phyloP scores from a whole-genome alignment of 2,888 invertebrate genomes.

The Smittia aterrima region DNA sequence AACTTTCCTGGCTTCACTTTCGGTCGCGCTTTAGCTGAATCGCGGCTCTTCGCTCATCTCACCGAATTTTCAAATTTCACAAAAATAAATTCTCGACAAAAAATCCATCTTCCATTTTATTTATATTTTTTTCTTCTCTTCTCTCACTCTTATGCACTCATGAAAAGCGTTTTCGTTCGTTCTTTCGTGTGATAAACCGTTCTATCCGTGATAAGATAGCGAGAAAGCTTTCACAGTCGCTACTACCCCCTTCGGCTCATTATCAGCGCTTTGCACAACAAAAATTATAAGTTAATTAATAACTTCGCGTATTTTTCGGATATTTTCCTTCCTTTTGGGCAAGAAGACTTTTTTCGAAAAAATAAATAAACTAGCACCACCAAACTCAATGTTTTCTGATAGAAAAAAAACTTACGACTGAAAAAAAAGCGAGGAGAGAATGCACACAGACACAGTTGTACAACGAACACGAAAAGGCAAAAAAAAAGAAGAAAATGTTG shows the following conservation, averaged over 20 bases:
- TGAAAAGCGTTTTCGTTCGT: slow-evolving; percentile 33
- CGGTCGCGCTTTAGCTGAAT: background rate
- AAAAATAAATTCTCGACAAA: slow-evolving; percentile 36
- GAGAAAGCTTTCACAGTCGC: background rate
- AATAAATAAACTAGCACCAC: slow-evolving; percentile 42
- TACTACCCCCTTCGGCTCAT: background rate
- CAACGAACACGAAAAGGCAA: slow-evolving; percentile 17
- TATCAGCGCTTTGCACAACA: slow-evolving; percentile 8
- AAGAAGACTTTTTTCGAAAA: slow-evolving; percentile 34
- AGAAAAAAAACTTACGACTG: slow-evolving; percentile 42
- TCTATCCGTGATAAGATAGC: slow-evolving; percentile 33
- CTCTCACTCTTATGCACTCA: slow-evolving; percentile 35
- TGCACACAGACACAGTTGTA: slow-evolving; percentile 38
- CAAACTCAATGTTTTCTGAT: slow-evolving; percentile 41
- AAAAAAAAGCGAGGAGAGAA: slow-evolving; percentile 37
- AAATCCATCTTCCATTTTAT: slow-evolving; percentile 42
- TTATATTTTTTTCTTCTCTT: slow-evolving; percentile 39
- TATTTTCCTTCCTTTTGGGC: slow-evolving; percentile 22
- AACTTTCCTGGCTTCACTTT: slow-evolving; percentile 29
- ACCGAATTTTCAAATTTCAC: slow-evolving; percentile 37
- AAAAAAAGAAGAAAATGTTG: slow-evolving; percentile 39
- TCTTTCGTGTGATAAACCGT: slow-evolving; percentile 25
- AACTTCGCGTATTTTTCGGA: slow-evolving; percentile 10
- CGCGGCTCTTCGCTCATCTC: slow-evolving; percentile 22
- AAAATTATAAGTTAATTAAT: slow-evolving; percentile 34